Percentiles rank a stretch among this genome's conserved stretches.
phyloP scores from a whole-genome alignment of 2,113 vertebrate genomes.

The Pipa parva region DNA sequence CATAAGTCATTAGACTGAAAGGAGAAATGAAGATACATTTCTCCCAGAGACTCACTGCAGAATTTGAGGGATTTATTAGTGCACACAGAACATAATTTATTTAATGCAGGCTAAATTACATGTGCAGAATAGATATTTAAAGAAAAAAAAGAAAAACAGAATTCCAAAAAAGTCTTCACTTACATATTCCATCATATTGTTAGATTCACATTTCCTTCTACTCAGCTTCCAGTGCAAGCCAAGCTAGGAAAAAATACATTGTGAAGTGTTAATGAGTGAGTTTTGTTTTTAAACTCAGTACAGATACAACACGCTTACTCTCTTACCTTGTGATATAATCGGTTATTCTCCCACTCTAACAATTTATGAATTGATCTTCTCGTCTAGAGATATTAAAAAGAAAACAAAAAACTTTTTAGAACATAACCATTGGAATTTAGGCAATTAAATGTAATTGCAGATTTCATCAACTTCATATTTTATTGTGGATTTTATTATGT shows the following conservation, averaged over 20 bases:
- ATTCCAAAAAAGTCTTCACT: too few species aligned
- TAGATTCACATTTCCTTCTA: slow-evolving; percentile 97
- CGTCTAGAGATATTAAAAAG: slow-evolving; percentile 71
- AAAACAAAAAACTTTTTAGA: neutral
- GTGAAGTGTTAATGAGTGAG: slow-evolving; percentile 37
- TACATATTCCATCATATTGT: slow-evolving; percentile 97
- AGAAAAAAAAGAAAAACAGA: too few species aligned
- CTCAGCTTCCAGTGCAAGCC: slow-evolving; percentile 98
- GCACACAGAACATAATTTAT: too few species aligned
- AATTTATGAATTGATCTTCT: slow-evolving; percentile 96
- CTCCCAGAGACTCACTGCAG: too few species aligned
- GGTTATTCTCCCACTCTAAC: slow-evolving; percentile 98
- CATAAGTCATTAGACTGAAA: too few species aligned
- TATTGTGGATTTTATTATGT: too few species aligned
- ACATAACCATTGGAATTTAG: too few species aligned
- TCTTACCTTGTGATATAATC: slow-evolving; percentile 96
- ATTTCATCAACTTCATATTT: too few species aligned
- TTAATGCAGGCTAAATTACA: too few species aligned
- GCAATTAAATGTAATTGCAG: too few species aligned
- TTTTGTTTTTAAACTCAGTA: neutral
- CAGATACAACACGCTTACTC: neutral
- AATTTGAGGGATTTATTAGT: too few species aligned
- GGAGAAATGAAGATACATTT: too few species aligned
- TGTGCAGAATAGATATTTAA: neutral
- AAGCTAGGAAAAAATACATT: slow-evolving; percentile 68